These are phyloP conservation scores for Psittacara wagleri DNA, from an alignment of 2,113 vertebrate genomes.

Conservation along the genomic window DNA sequence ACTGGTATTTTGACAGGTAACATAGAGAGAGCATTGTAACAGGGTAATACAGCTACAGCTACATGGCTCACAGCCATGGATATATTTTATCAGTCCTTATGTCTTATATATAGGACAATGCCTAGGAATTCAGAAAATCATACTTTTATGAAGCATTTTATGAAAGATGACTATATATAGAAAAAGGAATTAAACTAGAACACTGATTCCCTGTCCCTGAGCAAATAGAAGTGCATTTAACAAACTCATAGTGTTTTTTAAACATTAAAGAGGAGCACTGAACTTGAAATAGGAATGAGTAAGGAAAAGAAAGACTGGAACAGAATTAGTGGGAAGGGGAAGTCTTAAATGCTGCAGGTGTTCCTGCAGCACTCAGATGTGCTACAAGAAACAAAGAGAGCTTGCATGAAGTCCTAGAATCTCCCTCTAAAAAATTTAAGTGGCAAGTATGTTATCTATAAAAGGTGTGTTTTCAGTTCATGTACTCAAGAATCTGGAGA, in stretches of 20 bases:
- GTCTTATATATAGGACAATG: neutral
- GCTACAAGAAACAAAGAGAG: neutral
- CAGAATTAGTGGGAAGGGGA: neutral
- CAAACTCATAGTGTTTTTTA: neutral
- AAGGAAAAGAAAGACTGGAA: neutral
- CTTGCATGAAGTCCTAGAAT: neutral
- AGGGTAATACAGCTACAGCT: neutral
- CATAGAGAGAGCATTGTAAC: neutral
- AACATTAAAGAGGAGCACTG: neutral
- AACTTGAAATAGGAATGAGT: neutral
- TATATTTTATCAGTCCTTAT: neutral
- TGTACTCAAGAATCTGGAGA: neutral
- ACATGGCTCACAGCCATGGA: neutral
- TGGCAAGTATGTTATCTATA: neutral
- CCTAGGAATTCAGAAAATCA: neutral
- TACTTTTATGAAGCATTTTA: neutral
- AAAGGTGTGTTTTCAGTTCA: neutral
- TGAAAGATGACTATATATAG: neutral
- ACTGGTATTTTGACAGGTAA: neutral
- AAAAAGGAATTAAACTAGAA: neutral
- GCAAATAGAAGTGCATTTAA: neutral
- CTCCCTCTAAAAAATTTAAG: neutral
- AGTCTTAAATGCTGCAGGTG: neutral
- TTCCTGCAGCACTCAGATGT: neutral
- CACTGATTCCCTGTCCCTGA: neutral